Evolutionary conservation across 2,888 invertebrate species (phyloP).

Genomic region (Noctua janthe): DNA sequence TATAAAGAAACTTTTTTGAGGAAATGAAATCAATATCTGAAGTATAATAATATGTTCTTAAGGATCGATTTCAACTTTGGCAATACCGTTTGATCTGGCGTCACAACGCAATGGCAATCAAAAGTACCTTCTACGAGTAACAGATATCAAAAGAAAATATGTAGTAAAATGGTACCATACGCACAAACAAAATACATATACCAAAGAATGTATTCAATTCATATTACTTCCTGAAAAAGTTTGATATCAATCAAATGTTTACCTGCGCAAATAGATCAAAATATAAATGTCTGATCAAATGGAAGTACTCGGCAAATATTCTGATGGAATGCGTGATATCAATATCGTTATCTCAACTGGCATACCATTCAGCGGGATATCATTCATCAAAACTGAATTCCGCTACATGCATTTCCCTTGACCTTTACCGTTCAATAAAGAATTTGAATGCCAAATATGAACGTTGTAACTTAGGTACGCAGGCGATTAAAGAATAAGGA

Average conservation of each 20-base stretch:
- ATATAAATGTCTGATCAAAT: conserved; percentile 36
- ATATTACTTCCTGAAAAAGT: conserved; percentile 35
- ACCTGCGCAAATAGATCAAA: conserved; percentile 45
- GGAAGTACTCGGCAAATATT: conserved; percentile 54
- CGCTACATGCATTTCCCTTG: conserved; percentile 41
- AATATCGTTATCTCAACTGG: conserved; percentile 52
- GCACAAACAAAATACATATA: conserved; percentile 20
- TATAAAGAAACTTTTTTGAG: neutral
- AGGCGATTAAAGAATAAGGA: conserved; percentile 49
- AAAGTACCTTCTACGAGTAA: conserved; percentile 12
- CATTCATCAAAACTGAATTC: conserved; percentile 46
- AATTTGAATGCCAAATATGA: conserved; percentile 43
- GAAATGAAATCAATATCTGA: conserved; percentile 20
- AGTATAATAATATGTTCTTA: neutral
- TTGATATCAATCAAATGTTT: conserved; percentile 48
- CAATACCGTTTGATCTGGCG: conserved; percentile 43
- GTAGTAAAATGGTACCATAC: conserved; percentile 14
- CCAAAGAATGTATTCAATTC: conserved; percentile 20
- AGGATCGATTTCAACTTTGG: conserved; percentile 26
- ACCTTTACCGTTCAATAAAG: conserved; percentile 42
- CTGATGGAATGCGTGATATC: conserved; percentile 48
- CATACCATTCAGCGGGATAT: conserved; percentile 47
- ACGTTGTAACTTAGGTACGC: conserved; percentile 43
- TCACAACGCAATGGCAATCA: conserved; percentile 30
- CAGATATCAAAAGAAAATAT: conserved; percentile 42